phyloP scores from a whole-genome alignment of 2,797 vertebrate species.

The Onychomys torridus region DNA sequence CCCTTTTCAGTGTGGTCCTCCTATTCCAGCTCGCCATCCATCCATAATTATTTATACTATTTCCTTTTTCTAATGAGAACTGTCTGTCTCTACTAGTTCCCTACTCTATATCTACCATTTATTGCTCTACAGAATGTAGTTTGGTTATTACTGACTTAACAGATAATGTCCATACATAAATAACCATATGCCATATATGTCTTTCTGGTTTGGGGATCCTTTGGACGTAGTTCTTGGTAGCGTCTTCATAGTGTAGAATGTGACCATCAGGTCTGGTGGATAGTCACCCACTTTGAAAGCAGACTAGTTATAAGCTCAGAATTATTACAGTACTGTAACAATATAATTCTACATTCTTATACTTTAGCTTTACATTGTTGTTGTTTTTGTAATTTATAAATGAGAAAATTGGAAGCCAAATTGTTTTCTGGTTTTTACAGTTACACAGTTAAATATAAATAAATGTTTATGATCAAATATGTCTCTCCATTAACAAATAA shows the following conservation, averaged over 20 bases:
- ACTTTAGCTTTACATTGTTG: background rate
- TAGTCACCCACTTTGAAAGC: background rate
- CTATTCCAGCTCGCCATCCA: background rate
- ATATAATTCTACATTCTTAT: background rate
- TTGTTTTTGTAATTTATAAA: background rate
- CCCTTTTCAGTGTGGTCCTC: background rate
- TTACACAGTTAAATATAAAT: background rate
- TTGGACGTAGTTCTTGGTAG: background rate
- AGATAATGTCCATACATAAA: background rate
- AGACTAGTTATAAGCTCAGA: background rate
- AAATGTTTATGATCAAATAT: background rate
- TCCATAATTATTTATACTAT: background rate
- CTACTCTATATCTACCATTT: background rate
- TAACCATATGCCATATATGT: background rate
- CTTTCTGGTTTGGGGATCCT: background rate
- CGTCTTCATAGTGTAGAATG: background rate
- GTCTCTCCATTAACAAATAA: background rate
- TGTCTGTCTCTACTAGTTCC: background rate
- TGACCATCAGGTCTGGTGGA: background rate
- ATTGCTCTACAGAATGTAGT: background rate
- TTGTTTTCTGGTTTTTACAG: background rate
- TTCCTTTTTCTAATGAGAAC: background rate
- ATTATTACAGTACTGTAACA: background rate
- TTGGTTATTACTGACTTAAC: background rate
- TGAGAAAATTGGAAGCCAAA: background rate